These are phyloP conservation scores for Prionailurus bengalensis DNA, from an alignment of 2,113 vertebrate genomes.

Conservation along the genomic window DNA sequence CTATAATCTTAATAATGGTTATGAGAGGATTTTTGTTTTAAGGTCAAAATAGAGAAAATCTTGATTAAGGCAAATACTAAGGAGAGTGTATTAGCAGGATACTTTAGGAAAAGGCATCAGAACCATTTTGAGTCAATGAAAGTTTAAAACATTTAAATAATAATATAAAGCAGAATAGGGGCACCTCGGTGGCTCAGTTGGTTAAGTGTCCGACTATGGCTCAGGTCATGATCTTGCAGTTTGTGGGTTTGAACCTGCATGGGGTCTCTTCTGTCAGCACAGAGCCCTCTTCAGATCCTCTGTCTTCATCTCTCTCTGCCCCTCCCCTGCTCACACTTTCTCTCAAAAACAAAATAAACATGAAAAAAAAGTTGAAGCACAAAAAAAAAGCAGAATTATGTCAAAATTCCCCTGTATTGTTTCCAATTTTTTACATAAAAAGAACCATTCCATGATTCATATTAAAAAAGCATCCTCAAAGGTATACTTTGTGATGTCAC, in stretches of 20 bases:
- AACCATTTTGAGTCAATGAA: neutral
- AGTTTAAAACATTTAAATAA: slow-evolving; percentile 28
- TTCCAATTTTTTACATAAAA: neutral
- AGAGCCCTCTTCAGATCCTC: no score
- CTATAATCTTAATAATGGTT: neutral
- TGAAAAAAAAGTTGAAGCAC: no score
- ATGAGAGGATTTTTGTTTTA: slow-evolving; percentile 1
- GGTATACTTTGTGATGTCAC: neutral
- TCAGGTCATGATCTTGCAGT: no score
- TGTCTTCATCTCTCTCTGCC: no score
- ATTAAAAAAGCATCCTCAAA: neutral
- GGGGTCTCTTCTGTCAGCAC: no score
- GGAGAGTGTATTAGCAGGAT: neutral
- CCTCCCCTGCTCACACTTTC: no score
- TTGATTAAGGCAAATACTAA: slow-evolving; percentile 6
- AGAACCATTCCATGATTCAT: neutral
- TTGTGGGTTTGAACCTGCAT: no score
- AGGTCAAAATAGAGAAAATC: slow-evolving; percentile 5
- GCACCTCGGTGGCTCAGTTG: no score
- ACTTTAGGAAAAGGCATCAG: neutral
- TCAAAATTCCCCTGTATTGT: neutral
- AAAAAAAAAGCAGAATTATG: neutral
- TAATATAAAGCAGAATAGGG: neutral
- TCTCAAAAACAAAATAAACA: no score
- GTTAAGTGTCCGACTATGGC: no score